Evolutionary conservation across 2,888 invertebrate species (phyloP).

Genomic region (Julus scanicus): DNA sequence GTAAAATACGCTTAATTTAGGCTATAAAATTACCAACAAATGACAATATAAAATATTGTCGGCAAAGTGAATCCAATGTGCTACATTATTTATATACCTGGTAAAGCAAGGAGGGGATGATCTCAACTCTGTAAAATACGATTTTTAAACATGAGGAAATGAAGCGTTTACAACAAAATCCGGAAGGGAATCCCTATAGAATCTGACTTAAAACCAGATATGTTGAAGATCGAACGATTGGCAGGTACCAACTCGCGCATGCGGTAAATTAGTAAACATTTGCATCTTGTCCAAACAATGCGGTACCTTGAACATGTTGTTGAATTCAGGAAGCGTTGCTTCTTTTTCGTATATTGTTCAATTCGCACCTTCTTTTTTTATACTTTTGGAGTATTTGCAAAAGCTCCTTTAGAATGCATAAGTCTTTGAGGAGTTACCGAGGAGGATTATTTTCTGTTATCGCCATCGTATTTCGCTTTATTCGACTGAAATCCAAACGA

Average conservation of each 20-base stretch:
- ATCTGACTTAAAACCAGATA: neutral
- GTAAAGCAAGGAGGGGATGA: neutral
- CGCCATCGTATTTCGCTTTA: neutral
- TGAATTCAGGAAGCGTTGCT: neutral
- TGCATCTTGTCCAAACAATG: neutral
- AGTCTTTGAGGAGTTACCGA: neutral
- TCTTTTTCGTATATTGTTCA: neutral
- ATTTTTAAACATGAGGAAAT: neutral
- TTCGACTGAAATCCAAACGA: neutral
- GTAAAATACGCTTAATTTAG: too few species aligned
- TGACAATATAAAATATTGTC: too few species aligned
- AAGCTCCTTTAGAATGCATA: neutral
- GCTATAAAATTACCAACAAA: too few species aligned
- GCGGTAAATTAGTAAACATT: conserved; percentile 5
- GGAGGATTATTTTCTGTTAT: neutral
- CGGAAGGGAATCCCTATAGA: neutral
- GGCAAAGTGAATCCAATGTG: too few species aligned
- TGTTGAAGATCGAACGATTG: neutral
- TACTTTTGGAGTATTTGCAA: neutral
- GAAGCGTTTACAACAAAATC: neutral
- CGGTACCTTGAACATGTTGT: neutral
- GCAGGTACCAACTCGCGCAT: neutral
- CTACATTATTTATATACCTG: too few species aligned
- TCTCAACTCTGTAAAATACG: neutral
- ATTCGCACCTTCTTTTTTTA: neutral